Percentiles rank a stretch among this genome's conserved stretches.
Evolutionary conservation across 2,888 invertebrate genomes (phyloP).

Genomic region (Unio pictorum): DNA sequence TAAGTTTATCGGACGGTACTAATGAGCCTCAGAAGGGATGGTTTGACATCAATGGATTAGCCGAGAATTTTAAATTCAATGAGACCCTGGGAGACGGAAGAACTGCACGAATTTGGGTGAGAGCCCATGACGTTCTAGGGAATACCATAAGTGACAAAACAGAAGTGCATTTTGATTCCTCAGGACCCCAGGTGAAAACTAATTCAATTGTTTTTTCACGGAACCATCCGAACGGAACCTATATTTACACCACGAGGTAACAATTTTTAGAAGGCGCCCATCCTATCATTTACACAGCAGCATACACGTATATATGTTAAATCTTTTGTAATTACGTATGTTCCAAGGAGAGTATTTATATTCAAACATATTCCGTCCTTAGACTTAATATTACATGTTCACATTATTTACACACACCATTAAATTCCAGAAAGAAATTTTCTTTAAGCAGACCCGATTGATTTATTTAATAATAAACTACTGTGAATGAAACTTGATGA

Average conservation of each 20-base stretch:
- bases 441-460: no score
- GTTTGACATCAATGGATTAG: background rate
- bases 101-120: constrained; percentile 16
- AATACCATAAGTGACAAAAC: constrained; percentile 16
- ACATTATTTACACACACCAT: no score
- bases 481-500: no score
- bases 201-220: background rate
- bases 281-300: background rate
- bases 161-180: constrained; percentile 19
- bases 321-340: background rate
- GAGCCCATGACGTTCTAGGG: constrained; percentile 20
- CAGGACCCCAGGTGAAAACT: constrained; percentile 9
- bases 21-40: background rate
- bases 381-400: no score
- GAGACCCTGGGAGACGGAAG: constrained; percentile 7
- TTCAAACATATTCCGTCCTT: no score
- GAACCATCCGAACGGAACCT: constrained; percentile 8
- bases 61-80: constrained; percentile 6
- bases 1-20: background rate
- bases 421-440: no score
- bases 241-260: constrained; percentile 14
- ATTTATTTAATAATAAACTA: no score
- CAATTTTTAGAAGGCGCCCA: background rate
- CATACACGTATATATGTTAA: background rate
- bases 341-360: no score